Percentiles rank a stretch among this genome's conserved stretches.
Evolutionary conservation across 1,140 invertebrate genomes (phyloP).

Genomic region (Drosophila insularis): DNA sequence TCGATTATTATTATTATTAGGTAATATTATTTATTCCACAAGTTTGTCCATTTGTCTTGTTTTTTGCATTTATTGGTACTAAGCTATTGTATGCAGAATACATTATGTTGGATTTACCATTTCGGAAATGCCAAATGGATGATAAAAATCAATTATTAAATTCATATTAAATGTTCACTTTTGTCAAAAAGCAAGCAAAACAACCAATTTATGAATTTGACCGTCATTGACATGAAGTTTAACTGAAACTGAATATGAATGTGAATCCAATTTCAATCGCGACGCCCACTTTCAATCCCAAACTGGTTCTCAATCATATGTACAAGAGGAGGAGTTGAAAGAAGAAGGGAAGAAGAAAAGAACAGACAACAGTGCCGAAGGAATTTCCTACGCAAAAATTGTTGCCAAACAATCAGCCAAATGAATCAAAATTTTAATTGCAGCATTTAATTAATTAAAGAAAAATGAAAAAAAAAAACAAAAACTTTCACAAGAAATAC

Average conservation of each 20-base stretch:
- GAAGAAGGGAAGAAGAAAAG: neutral
- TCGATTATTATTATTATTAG: neutral
- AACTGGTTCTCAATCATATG: neutral
- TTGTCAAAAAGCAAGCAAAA: neutral
- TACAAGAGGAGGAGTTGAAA: neutral
- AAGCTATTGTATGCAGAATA: conserved; percentile 9
- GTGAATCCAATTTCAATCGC: conserved; percentile 8
- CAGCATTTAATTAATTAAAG: conserved; percentile 12
- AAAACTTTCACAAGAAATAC: conserved; percentile 15
- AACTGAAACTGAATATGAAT: conserved; percentile 1
- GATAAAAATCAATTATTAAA: conserved; percentile 16
- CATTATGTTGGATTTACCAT: conserved; percentile 3
- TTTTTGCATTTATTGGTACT: conserved; percentile 5
- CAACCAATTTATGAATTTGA: conserved; percentile 17
- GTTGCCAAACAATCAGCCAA: conserved; percentile 3
- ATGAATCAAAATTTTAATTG: conserved; percentile 13
- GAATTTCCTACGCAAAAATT: conserved; percentile 8
- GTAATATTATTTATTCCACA: conserved; percentile 5
- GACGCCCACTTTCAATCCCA: conserved; percentile 9
- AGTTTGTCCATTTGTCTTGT: neutral
- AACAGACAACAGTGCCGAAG: neutral
- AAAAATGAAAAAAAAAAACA: too few species aligned
- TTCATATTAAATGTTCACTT: conserved; percentile 1
- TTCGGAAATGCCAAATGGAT: conserved; percentile 15
- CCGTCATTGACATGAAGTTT: conserved; percentile 4